Base-by-base conservation (phyloP, 2,888 invertebrate genomes). In the Orthosia incerta region DNA sequence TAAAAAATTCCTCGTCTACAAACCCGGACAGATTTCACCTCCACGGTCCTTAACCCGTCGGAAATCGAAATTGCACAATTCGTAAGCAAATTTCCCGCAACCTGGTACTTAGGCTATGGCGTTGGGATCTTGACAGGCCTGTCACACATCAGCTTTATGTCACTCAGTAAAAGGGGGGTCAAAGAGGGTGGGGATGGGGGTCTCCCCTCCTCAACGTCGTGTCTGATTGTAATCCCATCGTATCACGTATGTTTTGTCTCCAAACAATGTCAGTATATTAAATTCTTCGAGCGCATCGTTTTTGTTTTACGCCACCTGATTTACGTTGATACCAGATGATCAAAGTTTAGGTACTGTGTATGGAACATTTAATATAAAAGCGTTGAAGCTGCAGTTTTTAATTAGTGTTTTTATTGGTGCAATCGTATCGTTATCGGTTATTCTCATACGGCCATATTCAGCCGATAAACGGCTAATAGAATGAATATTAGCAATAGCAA, bases 101-200 rank as follows among this genome's bases (percentile, higher is more conserved):
- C 31, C 57, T 50, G 50, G 57, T 62, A 77, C 79, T 74, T 65
- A n/a, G 13, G 51, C 15, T n/a, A 71, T 57, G 71, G 59, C 45
- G 76, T 75, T 75, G 50, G 70, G 71, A 73, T 85, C 85, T 79
- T 79, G 77, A 79, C 80, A 76, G 66, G 73, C 57, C 76, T 85
- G 83, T 80, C 86, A 87, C 86, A 79, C 76, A 83, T 83, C 79
- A 79, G 85, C 82, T 84, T 86, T 82, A 74, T 46, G 74, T 87
- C 82, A 77, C 64, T 81, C 74, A 48, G 39, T 45, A 31, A 70
- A 69, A 59, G 55, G 64, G 63, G 55, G 31, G 46, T 39, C 12
- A 20, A 20, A 63, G 31, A 3, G 75, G 31, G 12, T 0, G 9
- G 23, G 45, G 39, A 3, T 11, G 16, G 51, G 55, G 20, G 60